A percentile compares a stretch with the other conserved stretches of the same genome.
Evolutionary conservation across 2,888 invertebrate genomes (phyloP).

Genomic region (Temnothorax ravouxi): DNA sequence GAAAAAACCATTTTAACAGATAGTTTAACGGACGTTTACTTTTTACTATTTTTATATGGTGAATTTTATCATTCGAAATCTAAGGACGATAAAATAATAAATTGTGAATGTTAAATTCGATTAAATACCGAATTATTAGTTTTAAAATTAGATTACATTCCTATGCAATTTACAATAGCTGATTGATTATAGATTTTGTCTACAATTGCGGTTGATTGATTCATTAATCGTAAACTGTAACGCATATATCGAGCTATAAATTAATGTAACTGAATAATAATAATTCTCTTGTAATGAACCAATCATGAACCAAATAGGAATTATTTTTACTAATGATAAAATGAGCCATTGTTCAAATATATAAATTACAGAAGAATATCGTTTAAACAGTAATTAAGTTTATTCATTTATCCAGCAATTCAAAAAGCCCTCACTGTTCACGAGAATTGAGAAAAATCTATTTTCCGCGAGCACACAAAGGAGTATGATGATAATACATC

Average conservation of each 20-base stretch:
- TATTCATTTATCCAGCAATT: neutral
- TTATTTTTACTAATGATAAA: conserved; percentile 19
- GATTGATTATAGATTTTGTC: conserved; percentile 25
- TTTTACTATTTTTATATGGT: neutral
- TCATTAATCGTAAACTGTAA: conserved; percentile 20
- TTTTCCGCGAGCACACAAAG: neutral
- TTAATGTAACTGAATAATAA: conserved; percentile 14
- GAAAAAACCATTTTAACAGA: neutral
- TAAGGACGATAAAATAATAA: neutral
- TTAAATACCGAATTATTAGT: neutral
- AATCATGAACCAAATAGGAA: neutral
- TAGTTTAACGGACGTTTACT: neutral
- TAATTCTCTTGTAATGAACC: conserved; percentile 8
- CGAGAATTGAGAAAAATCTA: neutral
- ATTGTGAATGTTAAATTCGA: conserved; percentile 8
- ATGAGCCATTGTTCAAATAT: neutral
- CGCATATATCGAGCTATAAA: neutral
- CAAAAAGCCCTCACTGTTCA: neutral
- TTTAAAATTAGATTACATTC: neutral
- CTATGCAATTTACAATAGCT: neutral
- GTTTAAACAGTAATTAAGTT: neutral
- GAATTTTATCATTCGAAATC: neutral
- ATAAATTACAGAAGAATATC: neutral
- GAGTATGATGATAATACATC: neutral
- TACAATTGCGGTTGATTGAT: conserved; percentile 15